Conservation (phyloP, 2,888 invertebrate species). For the Monoplex corrugatus region DNA sequence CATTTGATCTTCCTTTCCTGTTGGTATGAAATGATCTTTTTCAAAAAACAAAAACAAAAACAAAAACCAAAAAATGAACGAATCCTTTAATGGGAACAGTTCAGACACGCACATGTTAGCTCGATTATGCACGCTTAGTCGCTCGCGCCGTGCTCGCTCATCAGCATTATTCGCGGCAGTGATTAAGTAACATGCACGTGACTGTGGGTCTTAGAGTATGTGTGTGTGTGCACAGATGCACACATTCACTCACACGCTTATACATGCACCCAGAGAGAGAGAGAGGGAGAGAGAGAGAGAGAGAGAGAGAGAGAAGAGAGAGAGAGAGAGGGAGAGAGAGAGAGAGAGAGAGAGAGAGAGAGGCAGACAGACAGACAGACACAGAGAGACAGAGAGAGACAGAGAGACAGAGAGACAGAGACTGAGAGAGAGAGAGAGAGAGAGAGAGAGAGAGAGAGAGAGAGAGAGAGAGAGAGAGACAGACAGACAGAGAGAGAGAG, state of each 20-base stretch:
- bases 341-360: background rate
- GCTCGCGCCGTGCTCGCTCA: no score
- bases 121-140: no score
- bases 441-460: constrained; percentile 12
- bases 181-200: no score
- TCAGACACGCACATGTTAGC: no score
- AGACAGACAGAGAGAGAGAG: constrained; percentile 3
- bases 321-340: background rate
- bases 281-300: background rate
- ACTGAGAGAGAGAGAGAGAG: background rate
- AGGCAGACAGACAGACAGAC: background rate
- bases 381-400: background rate
- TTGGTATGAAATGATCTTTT: no score
- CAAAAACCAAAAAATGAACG: no score
- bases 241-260: no score
- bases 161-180: no score
- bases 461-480: background rate
- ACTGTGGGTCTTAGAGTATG: background rate
- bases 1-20: no score
- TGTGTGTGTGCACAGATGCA: background rate
- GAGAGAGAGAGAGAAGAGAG: background rate
- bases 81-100: no score
- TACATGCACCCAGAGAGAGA: background rate
- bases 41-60: no score
- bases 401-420: background rate